Evolutionary conservation across 2,113 vertebrate genomes (phyloP), one percentile per base, ranked within the genome.

Genomic region (Scophthalmus maximus): DNA sequence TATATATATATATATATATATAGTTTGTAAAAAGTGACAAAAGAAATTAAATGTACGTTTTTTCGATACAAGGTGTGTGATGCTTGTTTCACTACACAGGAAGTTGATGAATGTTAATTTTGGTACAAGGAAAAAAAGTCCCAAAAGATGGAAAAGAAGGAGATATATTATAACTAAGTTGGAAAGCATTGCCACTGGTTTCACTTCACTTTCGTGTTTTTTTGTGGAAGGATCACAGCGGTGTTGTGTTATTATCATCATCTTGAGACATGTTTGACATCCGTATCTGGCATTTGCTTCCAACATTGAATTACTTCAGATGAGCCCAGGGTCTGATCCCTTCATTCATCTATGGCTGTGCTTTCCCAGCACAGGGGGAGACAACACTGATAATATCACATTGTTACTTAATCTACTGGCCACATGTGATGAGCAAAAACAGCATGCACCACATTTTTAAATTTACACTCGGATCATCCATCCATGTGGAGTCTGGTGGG

Each of bases 21-120:
- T 7, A 44, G 49, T 83, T 84, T 32, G 73, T 91, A 78, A 79
- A 88, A 83, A 80, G 56, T 82, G 46, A 68, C 29, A 18, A 63
- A 89, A 88, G 25, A 5, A 50, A 50, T 50, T 89, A 89, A 89
- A 92, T 78, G 76, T 76, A 80, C 49, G 68, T 87, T 87, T 46
- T 90, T 76, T 29, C 68, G 32, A 80, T 69, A 70, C 9, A 53
- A 61, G 3, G 17, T 15, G 25, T 73, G 51, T 74, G 23, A 14
- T 3, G 6, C n/a, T 42, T 81, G 30, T 50, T 58, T 86, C 1
- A 55, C 77, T 73, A 76, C 10, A 29, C 12, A 25, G 4, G 8
- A 23, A n/a, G n/a, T n/a, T 44, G 25, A 27, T 5, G 22, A 11
- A 49, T 18, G 36, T 29, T 69, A 8, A 46, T 30, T 34, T 52